Percentiles rank a stretch among this genome's conserved stretches.
These are phyloP conservation scores for Trichonephila clavipes DNA, from an alignment of 1,140 invertebrate genomes.

Conservation along the genomic window DNA sequence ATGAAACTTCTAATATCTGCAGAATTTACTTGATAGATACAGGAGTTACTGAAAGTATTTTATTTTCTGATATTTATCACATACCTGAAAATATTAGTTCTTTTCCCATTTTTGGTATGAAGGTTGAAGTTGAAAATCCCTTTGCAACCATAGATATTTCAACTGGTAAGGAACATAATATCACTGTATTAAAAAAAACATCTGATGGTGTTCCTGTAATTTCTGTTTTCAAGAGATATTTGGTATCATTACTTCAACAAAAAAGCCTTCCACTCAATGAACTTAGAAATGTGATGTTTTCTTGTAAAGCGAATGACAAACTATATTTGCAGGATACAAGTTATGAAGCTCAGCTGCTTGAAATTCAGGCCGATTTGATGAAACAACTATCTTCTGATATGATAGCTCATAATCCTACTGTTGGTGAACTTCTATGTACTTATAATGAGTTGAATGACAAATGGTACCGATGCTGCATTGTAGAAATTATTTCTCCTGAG, in stretches of 20 bases:
- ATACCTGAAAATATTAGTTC: no score
- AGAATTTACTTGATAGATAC: no score
- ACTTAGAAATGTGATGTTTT: slow-evolving; percentile 28
- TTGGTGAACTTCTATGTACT: slow-evolving; percentile 48
- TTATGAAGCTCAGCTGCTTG: background rate
- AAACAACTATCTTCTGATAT: background rate
- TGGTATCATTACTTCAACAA: background rate
- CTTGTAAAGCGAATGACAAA: background rate
- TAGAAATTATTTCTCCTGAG: slow-evolving; percentile 15
- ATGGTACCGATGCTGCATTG: slow-evolving; percentile 55
- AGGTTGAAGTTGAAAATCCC: no score
- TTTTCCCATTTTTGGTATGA: no score
- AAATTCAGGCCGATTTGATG: slow-evolving; percentile 3
- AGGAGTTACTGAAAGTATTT: no score
- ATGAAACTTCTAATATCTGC: no score
- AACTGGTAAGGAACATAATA: slow-evolving; percentile 24
- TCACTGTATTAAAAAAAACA: background rate
- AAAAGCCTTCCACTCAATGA: background rate
- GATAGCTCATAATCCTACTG: slow-evolving; percentile 13
- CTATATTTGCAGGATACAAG: slow-evolving; percentile 17
- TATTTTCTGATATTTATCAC: no score
- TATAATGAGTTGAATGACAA: background rate
- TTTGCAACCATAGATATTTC: background rate
- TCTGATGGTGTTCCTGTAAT: background rate
- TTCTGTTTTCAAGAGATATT: background rate